Base-by-base conservation (phyloP, 2,113 vertebrate genomes). In the Solenodon paradoxus region DNA sequence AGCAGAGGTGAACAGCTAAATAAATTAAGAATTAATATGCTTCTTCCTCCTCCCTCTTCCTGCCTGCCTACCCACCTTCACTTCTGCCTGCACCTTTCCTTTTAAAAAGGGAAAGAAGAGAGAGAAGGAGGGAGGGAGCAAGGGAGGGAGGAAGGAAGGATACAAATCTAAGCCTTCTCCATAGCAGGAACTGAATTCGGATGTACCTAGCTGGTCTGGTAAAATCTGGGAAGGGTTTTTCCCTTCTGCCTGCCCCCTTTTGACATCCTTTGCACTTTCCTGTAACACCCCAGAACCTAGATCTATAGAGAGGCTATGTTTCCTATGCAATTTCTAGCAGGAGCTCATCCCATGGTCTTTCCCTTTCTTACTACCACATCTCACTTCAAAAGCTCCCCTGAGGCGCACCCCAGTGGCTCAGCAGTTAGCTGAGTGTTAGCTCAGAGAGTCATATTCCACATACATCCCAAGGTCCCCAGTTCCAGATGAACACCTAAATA, bases 81-180 rank as follows among this genome's bases (percentile, higher is more conserved):
- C n/a, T n/a, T n/a, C n/a, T n/a, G n/a, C n/a, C n/a, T n/a, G n/a
- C n/a, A n/a, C n/a, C n/a, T n/a, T n/a, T n/a, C n/a, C n/a, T n/a
- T n/a, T n/a, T n/a, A n/a, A n/a, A n/a, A n/a, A n/a, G n/a, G n/a
- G n/a, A n/a, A n/a, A n/a, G n/a, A n/a, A n/a, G n/a, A n/a, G n/a
- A n/a, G n/a, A n/a, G n/a, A n/a, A n/a, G n/a, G n/a, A n/a, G n/a
- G n/a, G n/a, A n/a, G n/a, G n/a, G n/a, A n/a, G n/a, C n/a, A n/a
- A n/a, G n/a, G n/a, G n/a, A n/a, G n/a, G n/a, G n/a, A n/a, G n/a
- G 53, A 90, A 80, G 94, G 53, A 77, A 86, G 83, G 78, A 6
- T 7, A 22, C 42, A 45, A 68, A 35, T 55, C 49, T 30, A 16
- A 85, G 88, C 9, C 32, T 87, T 69, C 63, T 59, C 59, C 49